Conservation (phyloP, 92 coral and sea anemone genomes). For the Diadumene lineata region DNA sequence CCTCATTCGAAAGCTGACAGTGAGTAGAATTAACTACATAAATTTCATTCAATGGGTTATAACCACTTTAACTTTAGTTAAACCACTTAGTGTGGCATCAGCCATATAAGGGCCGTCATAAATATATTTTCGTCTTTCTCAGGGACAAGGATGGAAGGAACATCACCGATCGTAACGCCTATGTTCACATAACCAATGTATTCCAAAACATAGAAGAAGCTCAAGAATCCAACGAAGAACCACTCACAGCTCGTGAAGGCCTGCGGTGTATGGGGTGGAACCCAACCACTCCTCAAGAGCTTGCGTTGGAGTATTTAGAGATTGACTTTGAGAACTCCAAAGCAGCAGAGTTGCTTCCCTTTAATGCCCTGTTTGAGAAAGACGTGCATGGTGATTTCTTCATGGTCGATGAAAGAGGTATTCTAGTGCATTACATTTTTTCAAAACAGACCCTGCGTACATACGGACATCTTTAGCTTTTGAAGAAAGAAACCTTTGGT, state of each 20-base stretch:
- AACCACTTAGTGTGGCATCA: too few species aligned
- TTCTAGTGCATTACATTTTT: neutral
- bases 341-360: constrained; percentile 34
- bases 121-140: neutral
- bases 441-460: too few species aligned
- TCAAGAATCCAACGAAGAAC: constrained; percentile 25
- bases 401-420: constrained; percentile 47
- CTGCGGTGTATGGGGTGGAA: constrained; percentile 55
- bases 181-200: neutral
- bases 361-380: neutral
- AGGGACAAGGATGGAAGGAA: neutral
- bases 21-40: too few species aligned
- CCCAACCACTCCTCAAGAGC: constrained; percentile 31
- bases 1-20: too few species aligned
- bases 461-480: too few species aligned
- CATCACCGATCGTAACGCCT: neutral
- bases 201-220: constrained; percentile 8
- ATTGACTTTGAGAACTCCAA: constrained; percentile 53
- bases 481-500: too few species aligned
- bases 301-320: constrained; percentile 39
- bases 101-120: too few species aligned
- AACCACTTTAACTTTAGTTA: too few species aligned
- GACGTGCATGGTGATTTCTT: constrained; percentile 29
- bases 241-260: constrained; percentile 39
- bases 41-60: too few species aligned